Base-by-base conservation (phyloP, 2,888 invertebrate genomes). In the Tillus elongatus region DNA sequence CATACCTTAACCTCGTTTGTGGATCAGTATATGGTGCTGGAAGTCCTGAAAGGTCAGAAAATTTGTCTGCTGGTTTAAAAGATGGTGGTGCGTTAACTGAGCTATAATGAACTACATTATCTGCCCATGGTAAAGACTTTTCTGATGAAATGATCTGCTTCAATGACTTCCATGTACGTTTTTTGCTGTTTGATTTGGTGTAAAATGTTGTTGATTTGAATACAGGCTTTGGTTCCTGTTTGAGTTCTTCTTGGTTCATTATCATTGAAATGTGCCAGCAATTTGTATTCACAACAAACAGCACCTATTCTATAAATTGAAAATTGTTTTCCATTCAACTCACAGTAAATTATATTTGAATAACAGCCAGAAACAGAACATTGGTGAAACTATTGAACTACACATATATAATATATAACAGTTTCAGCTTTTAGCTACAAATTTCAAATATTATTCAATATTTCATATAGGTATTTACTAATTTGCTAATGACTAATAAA, bases 1-100 rank as follows among this genome's bases (percentile, higher is more conserved):
- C 79, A 61, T 81, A 95, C 45, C 82, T 75, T 3, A 95, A 68
- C 59, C 91, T 88, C 1, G 88, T 90, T 58, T 89, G 88, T 2
- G 93, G 87, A 68, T 93, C 92, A 46, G 85, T 83, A 56, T 93
- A 95, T 9, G 82, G 82, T 13, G 91, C 78, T 29, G 82, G 79
- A 16, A 92, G 64, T 0, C 92, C 92, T 36, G 90, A 90, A 44
- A 93, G 80, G 58, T 93, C 93, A 0, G 92, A 93, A 63, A 93
- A 93, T 55, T 92, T 93, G 57, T 91, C 91, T 0, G 87, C 79
- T 3, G 93, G 93, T 58, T 79, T 81, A 58, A 92, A 86, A 24
- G 90, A 86, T 26, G 92, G 91, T 8, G 91, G 91, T 14, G 91
- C 89, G 65, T 91, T 91, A 44, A 93, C 81, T 13, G 82, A 80